These are phyloP conservation scores for Cichladusa arquata DNA, from an alignment of 2,113 vertebrate species.

Conservation along the genomic window DNA sequence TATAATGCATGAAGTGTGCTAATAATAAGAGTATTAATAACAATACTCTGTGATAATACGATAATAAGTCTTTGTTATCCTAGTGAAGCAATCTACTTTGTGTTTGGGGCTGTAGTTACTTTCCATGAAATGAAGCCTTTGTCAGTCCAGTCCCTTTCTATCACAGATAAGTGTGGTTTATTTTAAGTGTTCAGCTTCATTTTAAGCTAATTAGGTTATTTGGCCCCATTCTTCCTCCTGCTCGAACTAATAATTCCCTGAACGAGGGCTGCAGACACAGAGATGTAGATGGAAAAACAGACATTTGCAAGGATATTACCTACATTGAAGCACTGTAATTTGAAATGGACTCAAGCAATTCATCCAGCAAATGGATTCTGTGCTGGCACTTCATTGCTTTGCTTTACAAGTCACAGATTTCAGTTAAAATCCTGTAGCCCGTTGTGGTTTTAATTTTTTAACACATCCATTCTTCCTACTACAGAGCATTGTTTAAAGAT, in stretches of 20 bases:
- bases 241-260: not conserved
- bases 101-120: not conserved
- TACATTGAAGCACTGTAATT: not conserved
- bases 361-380: not conserved
- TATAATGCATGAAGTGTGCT: not conserved
- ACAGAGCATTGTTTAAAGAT: not conserved
- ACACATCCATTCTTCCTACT: not conserved
- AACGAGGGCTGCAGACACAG: not conserved
- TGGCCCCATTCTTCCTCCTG: not conserved
- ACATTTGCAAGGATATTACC: not conserved
- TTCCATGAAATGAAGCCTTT: not conserved
- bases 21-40: not conserved
- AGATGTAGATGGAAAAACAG: not conserved
- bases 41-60: not conserved
- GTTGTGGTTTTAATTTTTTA: not conserved
- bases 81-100: not conserved
- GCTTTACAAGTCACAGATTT: not conserved
- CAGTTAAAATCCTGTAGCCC: not conserved
- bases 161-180: not conserved
- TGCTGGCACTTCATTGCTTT: not conserved
- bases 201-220: slow-evolving; percentile 6
- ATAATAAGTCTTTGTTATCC: not conserved
- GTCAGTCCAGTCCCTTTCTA: not conserved
- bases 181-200: not conserved
- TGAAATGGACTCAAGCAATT: not conserved